Conservation (phyloP, 2,797 vertebrate species). For the Miichthys miiuy region DNA sequence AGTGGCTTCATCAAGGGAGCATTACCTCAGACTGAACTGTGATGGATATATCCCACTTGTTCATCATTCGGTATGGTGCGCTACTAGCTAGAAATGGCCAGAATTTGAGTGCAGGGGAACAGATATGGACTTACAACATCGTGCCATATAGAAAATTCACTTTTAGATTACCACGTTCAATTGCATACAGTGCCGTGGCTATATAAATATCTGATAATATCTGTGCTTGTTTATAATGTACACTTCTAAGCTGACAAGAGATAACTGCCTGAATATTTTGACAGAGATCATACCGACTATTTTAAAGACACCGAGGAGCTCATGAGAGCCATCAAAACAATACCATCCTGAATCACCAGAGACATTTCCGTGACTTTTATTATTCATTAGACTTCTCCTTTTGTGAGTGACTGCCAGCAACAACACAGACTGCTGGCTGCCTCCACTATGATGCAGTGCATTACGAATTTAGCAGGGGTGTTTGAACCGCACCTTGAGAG, state of each 20-base stretch:
- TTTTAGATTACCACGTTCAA: neutral
- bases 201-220: neutral
- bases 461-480: conserved; percentile 64
- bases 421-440: conserved; percentile 40
- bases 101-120: neutral
- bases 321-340: conserved; percentile 50
- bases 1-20: conserved; percentile 11
- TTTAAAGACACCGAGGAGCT: conserved; percentile 41
- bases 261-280: conserved; percentile 25
- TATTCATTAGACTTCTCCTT: conserved; percentile 61
- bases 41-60: neutral
- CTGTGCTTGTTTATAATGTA: neutral
- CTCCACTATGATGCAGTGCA: conserved; percentile 46
- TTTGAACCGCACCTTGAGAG: conserved; percentile 67
- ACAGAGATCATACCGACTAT: conserved; percentile 16
- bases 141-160: neutral
- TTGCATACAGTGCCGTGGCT: neutral
- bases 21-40: conserved; percentile 13
- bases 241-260: conserved; percentile 3
- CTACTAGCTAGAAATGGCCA: neutral
- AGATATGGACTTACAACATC: neutral
- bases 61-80: neutral
- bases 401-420: conserved; percentile 35
- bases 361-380: conserved; percentile 63
- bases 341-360: conserved; percentile 49